Evolutionary conservation across 2,888 invertebrate genomes (phyloP).

Genomic region (Zaprionus obscuricornis): DNA sequence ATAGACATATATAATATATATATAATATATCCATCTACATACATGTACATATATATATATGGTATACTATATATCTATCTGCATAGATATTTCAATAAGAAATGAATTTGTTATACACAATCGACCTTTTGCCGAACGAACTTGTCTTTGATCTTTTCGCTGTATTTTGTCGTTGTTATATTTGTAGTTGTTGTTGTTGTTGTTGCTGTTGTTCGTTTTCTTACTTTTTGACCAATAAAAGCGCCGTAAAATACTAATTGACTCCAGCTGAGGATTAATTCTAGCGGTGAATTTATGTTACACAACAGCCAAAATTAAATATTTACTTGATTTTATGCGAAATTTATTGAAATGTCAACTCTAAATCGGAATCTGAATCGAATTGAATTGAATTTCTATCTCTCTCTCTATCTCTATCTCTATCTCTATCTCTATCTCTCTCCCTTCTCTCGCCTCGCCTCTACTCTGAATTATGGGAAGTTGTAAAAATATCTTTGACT

Average conservation of each 20-base stretch:
- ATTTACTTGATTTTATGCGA: conserved; percentile 64
- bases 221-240: conserved; percentile 52
- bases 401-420: neutral
- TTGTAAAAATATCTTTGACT: conserved; percentile 11
- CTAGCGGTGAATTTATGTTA: conserved; percentile 75
- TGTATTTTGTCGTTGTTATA: conserved; percentile 8
- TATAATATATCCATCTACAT: conserved; percentile 24
- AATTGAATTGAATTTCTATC: no score
- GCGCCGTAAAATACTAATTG: conserved; percentile 75
- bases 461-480: conserved; percentile 54
- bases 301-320: conserved; percentile 72
- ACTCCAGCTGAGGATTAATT: conserved; percentile 68
- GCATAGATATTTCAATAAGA: conserved; percentile 48
- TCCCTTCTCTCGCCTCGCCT: conserved; percentile 16
- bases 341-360: conserved; percentile 61
- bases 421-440: neutral
- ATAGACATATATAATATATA: conserved; percentile 27
- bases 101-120: no score
- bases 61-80: conserved; percentile 27
- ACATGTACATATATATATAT: conserved; percentile 40
- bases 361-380: neutral
- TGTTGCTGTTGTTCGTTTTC: conserved; percentile 8
- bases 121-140: no score
- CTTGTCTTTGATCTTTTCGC: conserved; percentile 49
- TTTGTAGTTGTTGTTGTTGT: no score